These are phyloP conservation scores for Ranitomeya variabilis DNA, from an alignment of 2,113 vertebrate genomes.

Conservation along the genomic window DNA sequence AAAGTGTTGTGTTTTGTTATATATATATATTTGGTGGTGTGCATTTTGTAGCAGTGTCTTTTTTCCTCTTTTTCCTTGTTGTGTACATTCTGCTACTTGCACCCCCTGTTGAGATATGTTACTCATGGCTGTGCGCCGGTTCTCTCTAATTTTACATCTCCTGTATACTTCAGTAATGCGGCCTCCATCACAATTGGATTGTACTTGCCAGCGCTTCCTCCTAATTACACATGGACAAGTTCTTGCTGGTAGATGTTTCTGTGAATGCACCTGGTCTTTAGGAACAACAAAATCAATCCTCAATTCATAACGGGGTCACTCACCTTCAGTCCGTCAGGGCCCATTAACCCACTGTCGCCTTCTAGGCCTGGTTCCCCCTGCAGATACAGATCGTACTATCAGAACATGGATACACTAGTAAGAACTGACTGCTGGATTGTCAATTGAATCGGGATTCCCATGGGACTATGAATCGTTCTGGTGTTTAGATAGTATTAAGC, in stretches of 20 bases:
- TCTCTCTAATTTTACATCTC: no score
- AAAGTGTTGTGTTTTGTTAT: no score
- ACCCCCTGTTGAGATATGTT: no score
- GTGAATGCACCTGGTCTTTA: neutral
- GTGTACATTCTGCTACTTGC: no score
- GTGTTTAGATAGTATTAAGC: no score
- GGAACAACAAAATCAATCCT: neutral
- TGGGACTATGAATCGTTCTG: no score
- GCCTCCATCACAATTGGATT: neutral
- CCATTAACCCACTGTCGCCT: conserved; percentile 81
- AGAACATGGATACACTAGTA: no score
- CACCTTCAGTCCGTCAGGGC: conserved; percentile 87
- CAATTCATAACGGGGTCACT: conserved; percentile 46
- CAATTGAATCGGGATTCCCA: neutral
- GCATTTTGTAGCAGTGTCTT: no score
- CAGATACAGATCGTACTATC: conserved; percentile 24
- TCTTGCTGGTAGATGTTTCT: neutral
- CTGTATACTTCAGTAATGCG: neutral
- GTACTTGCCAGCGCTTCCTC: neutral
- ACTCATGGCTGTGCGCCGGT: no score
- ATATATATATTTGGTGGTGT: no score
- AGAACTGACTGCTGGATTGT: neutral
- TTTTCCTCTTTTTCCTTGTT: no score
- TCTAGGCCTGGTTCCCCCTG: conserved; percentile 90
- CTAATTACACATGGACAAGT: no score